phyloP scores from a whole-genome alignment of 2,797 vertebrate genomes.

The Poecilia velifera region DNA sequence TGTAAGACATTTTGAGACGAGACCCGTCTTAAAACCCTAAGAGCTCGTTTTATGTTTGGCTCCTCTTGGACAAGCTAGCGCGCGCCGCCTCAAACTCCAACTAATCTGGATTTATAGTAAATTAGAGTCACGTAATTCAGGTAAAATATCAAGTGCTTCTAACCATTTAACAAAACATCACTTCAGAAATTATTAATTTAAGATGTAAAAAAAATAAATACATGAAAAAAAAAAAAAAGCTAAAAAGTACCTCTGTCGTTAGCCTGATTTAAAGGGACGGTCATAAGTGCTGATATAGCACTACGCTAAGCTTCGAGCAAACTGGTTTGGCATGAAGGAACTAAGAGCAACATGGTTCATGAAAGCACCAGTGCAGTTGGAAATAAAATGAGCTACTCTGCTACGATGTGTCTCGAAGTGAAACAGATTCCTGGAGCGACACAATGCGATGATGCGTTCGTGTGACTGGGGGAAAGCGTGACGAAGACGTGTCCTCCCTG shows the following conservation, averaged over 20 bases:
- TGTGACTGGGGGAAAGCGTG: slow-evolving; percentile 14
- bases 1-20: background rate
- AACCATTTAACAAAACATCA: background rate
- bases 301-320: slow-evolving; percentile 14
- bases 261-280: slow-evolving; percentile 26
- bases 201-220: background rate
- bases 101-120: background rate
- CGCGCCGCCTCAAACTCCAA: background rate
- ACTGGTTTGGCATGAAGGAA: slow-evolving; percentile 49
- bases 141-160: background rate
- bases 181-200: background rate
- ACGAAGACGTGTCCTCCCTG: slow-evolving; percentile 52
- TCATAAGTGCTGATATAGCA: slow-evolving; percentile 10
- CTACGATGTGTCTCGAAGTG: slow-evolving; percentile 15
- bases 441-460: background rate
- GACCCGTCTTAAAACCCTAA: background rate
- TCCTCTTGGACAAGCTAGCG: background rate
- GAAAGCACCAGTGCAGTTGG: slow-evolving; percentile 53
- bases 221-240: background rate
- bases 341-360: slow-evolving; percentile 47
- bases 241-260: background rate
- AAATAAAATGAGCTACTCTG: slow-evolving; percentile 15
- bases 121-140: background rate
- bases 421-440: slow-evolving; percentile 9
- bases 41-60: background rate